Conservation (phyloP, 2,797 vertebrate species). For the Chelon labrosus region DNA sequence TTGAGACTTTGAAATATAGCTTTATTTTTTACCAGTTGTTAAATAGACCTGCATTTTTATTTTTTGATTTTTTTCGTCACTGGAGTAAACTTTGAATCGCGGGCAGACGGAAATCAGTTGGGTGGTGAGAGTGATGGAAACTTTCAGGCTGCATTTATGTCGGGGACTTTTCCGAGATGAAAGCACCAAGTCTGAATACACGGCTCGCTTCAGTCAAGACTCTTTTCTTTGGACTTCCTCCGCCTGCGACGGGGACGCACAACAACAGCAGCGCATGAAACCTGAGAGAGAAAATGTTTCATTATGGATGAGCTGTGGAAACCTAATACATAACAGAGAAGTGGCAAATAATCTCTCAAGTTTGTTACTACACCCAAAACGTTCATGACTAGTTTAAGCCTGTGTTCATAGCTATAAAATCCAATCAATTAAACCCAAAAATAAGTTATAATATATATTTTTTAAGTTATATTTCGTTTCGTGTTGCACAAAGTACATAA, state of each 20-base stretch:
- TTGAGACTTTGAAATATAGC: neutral
- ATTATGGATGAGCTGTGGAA: constrained; percentile 68
- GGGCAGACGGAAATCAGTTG: constrained; percentile 1
- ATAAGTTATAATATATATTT: no score
- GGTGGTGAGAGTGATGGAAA: constrained; percentile 41
- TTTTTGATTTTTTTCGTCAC: neutral
- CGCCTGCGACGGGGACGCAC: constrained; percentile 27
- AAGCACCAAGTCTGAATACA: constrained; percentile 20
- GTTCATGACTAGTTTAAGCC: neutral
- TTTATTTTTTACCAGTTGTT: neutral
- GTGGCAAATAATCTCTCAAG: neutral
- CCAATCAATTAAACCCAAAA: no score
- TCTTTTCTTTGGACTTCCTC: constrained; percentile 40
- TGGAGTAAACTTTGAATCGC: no score
- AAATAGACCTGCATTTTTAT: neutral
- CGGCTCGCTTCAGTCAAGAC: constrained; percentile 26
- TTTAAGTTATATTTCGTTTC: no score
- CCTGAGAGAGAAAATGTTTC: constrained; percentile 51
- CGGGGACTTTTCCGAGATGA: constrained; percentile 29
- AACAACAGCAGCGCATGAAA: constrained; percentile 62
- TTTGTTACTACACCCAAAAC: neutral
- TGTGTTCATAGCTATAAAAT: neutral
- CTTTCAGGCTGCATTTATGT: constrained; percentile 23
- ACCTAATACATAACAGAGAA: constrained; percentile 33
- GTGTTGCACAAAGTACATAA: neutral